Evolutionary conservation across 2,113 vertebrate genomes (phyloP).

Genomic region (Pomatostomus ruficeps): DNA sequence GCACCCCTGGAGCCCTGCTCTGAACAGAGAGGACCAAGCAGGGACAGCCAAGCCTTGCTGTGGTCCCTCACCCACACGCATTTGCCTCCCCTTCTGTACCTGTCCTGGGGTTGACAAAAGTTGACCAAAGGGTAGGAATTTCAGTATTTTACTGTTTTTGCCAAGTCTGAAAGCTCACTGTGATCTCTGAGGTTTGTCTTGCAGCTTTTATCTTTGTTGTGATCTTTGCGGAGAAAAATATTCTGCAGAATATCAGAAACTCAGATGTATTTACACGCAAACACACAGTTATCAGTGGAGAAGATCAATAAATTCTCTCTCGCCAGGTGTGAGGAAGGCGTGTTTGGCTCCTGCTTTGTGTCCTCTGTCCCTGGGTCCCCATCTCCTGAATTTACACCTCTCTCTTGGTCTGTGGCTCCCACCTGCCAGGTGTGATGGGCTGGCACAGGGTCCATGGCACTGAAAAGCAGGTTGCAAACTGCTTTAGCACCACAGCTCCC

Average conservation of each 20-base stretch:
- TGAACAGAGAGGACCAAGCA: neutral
- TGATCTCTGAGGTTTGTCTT: neutral
- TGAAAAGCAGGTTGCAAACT: neutral
- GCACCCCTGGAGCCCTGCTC: neutral
- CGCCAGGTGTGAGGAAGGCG: fast-evolving
- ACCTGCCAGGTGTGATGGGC: neutral
- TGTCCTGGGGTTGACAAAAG: neutral
- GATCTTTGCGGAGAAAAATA: neutral
- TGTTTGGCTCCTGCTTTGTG: neutral
- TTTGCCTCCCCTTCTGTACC: neutral
- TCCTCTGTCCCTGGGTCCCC: neutral
- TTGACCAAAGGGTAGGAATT: neutral
- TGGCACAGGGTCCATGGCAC: neutral
- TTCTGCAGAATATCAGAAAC: neutral
- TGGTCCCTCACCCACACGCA: neutral
- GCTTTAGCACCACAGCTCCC: neutral
- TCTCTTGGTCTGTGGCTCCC: neutral
- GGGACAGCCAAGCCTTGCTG: neutral
- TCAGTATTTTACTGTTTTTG: neutral
- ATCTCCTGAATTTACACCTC: neutral
- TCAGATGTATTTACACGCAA: neutral
- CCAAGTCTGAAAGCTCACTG: neutral
- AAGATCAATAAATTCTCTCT: neutral
- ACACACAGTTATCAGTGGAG: neutral
- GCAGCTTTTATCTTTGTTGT: neutral